Evolutionary conservation across 2,888 invertebrate genomes (phyloP).

Genomic region (Habroteleia sp.): DNA sequence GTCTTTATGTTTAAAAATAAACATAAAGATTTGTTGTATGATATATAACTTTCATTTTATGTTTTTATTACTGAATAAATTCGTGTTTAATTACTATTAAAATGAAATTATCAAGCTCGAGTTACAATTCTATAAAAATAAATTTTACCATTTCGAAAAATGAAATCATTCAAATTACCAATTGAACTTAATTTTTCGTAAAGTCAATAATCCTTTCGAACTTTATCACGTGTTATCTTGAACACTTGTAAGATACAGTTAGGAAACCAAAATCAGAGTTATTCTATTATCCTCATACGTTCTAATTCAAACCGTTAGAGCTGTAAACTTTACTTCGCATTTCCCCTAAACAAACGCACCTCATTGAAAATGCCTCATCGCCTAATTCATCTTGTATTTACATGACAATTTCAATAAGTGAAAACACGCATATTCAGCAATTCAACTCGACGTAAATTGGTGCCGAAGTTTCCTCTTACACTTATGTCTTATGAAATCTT

Average conservation of each 20-base stretch:
- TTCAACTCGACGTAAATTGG: slow-evolving; percentile 21
- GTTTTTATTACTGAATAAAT: too few species aligned
- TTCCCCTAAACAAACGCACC: slow-evolving; percentile 38
- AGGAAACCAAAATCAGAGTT: slow-evolving; percentile 17
- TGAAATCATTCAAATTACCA: too few species aligned
- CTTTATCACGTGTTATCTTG: slow-evolving; percentile 29
- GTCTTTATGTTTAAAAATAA: too few species aligned
- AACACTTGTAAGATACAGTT: slow-evolving; percentile 26
- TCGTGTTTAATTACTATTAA: too few species aligned
- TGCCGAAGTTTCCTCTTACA: slow-evolving; percentile 4
- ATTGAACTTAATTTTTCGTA: slow-evolving; percentile 8
- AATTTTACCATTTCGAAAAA: too few species aligned
- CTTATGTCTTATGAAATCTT: slow-evolving; percentile 1
- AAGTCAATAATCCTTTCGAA: slow-evolving; percentile 23
- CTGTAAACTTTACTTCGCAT: slow-evolving; percentile 29
- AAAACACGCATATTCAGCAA: slow-evolving; percentile 46
- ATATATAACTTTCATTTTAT: too few species aligned
- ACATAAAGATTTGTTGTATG: too few species aligned
- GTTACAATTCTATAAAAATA: too few species aligned
- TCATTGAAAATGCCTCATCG: slow-evolving; percentile 45
- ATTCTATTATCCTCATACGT: slow-evolving; percentile 38
- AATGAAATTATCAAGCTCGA: too few species aligned
- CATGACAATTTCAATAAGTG: slow-evolving; percentile 53
- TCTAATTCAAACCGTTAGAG: slow-evolving; percentile 30
- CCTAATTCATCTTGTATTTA: slow-evolving; percentile 42